Conservation (phyloP, 2,888 invertebrate species). For the Halocaridina rubra region DNA sequence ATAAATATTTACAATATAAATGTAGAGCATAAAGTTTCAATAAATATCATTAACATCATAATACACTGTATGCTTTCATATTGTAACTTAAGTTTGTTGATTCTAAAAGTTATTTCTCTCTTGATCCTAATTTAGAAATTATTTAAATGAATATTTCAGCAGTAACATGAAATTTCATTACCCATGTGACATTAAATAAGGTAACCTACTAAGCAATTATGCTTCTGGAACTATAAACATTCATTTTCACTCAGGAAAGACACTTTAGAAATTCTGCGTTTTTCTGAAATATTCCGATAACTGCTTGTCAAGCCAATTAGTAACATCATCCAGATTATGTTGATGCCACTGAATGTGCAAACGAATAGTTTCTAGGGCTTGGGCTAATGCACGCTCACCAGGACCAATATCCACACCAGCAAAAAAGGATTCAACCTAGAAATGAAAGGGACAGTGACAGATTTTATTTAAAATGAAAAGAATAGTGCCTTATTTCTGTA, state of each 20-base stretch:
- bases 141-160: not conserved
- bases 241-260: too few species aligned
- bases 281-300: not conserved
- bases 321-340: slow-evolving; percentile 72
- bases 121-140: not conserved
- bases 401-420: slow-evolving; percentile 73
- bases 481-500: not conserved
- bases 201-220: too few species aligned
- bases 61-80: too few species aligned
- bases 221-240: too few species aligned
- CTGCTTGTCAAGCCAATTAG: slow-evolving; percentile 71
- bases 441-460: not conserved
- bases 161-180: too few species aligned
- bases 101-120: too few species aligned
- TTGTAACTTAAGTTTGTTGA: too few species aligned
- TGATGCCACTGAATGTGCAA: slow-evolving; percentile 85
- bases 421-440: slow-evolving; percentile 76
- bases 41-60: too few species aligned
- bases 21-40: too few species aligned
- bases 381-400: slow-evolving; percentile 75
- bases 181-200: too few species aligned
- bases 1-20: too few species aligned
- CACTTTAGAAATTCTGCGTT: not conserved
- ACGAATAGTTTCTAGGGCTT: slow-evolving; percentile 83
- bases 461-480: not conserved